Evolutionary conservation across 2,797 vertebrate genomes (phyloP), one percentile per base, ranked within the genome.

Genomic region (Picus viridis): DNA sequence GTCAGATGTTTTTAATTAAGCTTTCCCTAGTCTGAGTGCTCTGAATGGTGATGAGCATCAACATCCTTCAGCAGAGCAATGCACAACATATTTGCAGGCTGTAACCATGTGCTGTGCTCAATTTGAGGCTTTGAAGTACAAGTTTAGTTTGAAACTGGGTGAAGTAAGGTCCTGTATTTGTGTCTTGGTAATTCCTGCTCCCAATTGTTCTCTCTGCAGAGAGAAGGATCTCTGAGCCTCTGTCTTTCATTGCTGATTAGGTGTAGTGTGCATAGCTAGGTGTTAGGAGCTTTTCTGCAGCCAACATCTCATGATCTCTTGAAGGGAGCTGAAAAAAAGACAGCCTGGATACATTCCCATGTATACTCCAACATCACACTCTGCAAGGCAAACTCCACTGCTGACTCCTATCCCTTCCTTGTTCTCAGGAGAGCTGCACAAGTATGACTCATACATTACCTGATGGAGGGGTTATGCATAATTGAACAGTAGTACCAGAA

Each of bases 1-100:
- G 71, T 93, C 94, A 91, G 87, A 83, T 71, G 81, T 90, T 96
- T 96, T 95, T 94, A 93, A 94, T 96, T 95, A 96, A 87, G 81
- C 61, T n/a, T 93, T 96, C 92, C 83, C 74, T 59, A 80, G 91
- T 94, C 91, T 96, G 74, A 34, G 34, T 81, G 88, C 72, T 92
- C 83, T 32, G 75, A 82, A 76, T 91, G 85, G 81, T 86, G 90
- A 94, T 58, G 84, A 84, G 83, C 83, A 74, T 81, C 54, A 63
- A 59, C 78, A 73, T 79, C 94, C 61, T 78, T 71, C 34, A 77
- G 58, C 62, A 86, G 84, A 65, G 65, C 71, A 29, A 27, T n/a
- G 54, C 53, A 45, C 74, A 64, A 29, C 43, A 68, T 63, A 16
- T 75, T 84, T 61, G 53, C 74, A 93, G 85, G 24, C 74, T 49